Conservation (phyloP, 2,113 vertebrate species). For the Gallinago media region DNA sequence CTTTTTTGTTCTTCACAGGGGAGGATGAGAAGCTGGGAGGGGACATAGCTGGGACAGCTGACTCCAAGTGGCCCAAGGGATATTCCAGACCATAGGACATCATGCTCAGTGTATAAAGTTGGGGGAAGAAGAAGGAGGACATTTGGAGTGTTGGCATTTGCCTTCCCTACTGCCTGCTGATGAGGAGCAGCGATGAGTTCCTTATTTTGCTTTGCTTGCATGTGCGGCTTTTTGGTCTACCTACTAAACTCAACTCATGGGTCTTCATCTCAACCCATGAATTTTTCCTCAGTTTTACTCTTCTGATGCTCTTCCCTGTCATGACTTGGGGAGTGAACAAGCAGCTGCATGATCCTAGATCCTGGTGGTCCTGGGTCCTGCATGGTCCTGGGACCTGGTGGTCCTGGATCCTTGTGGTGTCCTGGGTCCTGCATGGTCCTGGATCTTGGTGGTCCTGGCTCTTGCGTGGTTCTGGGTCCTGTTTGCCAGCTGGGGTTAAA, state of each 20-base stretch:
- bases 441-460: too few relatives aligned
- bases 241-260: background rate
- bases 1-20: background rate
- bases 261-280: background rate
- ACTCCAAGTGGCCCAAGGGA: background rate
- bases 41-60: background rate
- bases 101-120: background rate
- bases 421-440: background rate
- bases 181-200: background rate
- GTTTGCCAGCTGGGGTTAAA: background rate
- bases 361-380: background rate
- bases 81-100: background rate
- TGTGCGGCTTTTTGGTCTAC: background rate
- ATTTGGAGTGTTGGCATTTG: background rate
- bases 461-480: background rate
- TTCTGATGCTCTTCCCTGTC: background rate
- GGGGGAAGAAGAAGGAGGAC: background rate
- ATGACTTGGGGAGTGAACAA: background rate
- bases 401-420: too few relatives aligned
- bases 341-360: background rate
- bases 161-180: background rate
- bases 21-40: background rate
- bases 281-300: background rate
- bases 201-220: background rate
- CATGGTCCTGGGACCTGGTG: background rate